Evolutionary conservation across 2,888 invertebrate species (phyloP).

Genomic region (Podabrus alpinus): DNA sequence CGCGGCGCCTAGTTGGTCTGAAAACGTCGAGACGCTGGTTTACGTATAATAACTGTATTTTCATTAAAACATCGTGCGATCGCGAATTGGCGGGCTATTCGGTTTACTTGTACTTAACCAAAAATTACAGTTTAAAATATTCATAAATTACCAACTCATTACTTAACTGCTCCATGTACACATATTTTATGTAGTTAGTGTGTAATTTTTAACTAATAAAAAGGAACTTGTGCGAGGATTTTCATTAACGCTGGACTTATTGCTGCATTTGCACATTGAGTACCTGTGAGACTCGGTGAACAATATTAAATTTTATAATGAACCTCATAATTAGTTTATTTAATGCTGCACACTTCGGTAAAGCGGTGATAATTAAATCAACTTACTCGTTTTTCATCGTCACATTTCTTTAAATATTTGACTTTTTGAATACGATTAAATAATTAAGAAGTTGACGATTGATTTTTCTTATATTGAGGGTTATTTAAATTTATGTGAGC

Average conservation of each 20-base stretch:
- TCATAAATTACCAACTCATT: not conserved
- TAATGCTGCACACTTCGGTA: not conserved
- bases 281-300: not conserved
- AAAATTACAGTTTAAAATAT: slow-evolving; percentile 8
- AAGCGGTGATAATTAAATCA: slow-evolving; percentile 9
- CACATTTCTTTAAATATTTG: not conserved
- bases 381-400: not conserved
- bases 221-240: slow-evolving; percentile 11
- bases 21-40: slow-evolving; percentile 40
- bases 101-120: not conserved
- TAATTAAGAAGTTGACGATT: not conserved
- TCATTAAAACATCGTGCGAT: slow-evolving; percentile 6
- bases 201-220: slow-evolving; percentile 7
- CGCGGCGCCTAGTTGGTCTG: slow-evolving; percentile 38
- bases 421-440: not conserved
- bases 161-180: not conserved
- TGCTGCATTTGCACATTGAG: slow-evolving; percentile 3
- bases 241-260: slow-evolving; percentile 6
- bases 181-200: not conserved
- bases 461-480: not conserved
- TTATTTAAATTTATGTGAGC: slow-evolving; percentile 8
- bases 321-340: not conserved
- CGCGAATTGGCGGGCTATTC: slow-evolving; percentile 3
- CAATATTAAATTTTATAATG: slow-evolving; percentile 7
- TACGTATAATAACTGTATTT: slow-evolving; percentile 13